Evolutionary conservation across 2,797 vertebrate species (phyloP).

Genomic region (Numenius phaeopus): DNA sequence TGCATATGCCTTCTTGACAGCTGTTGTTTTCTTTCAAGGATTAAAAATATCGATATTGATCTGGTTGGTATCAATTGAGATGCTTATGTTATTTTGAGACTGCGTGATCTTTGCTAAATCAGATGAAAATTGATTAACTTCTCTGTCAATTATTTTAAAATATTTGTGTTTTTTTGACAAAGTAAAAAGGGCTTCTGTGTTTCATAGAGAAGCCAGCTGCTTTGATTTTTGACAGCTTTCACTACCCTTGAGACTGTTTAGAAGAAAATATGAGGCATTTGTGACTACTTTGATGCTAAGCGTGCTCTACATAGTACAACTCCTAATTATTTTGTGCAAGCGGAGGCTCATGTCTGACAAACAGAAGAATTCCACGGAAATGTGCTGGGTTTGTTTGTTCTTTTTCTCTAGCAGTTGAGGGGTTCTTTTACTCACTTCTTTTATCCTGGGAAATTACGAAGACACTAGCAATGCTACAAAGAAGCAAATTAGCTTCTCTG

Average conservation of each 20-base stretch:
- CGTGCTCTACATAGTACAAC: constrained; percentile 20
- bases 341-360: constrained; percentile 26
- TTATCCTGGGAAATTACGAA: constrained; percentile 48
- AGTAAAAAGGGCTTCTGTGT: constrained; percentile 17
- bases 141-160: constrained; percentile 47
- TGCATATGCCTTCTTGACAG: constrained; percentile 20
- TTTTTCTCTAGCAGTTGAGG: constrained; percentile 13
- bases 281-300: constrained; percentile 58
- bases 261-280: constrained; percentile 48
- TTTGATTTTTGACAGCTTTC: constrained; percentile 72
- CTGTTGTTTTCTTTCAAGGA: constrained; percentile 41
- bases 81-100: constrained; percentile 23
- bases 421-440: neutral
- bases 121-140: constrained; percentile 61
- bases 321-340: constrained; percentile 62
- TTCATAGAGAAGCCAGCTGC: constrained; percentile 12
- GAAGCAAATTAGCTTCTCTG: constrained; percentile 28
- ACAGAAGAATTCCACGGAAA: constrained; percentile 30
- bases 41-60: constrained; percentile 65
- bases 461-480: constrained; percentile 27
- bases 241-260: constrained; percentile 49
- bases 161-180: constrained; percentile 25
- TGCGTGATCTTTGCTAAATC: constrained; percentile 32
- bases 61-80: constrained; percentile 29
- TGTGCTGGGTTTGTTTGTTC: constrained; percentile 23